Conservation (phyloP, 2,113 vertebrate genomes). For the Budorcas taxicolor region DNA sequence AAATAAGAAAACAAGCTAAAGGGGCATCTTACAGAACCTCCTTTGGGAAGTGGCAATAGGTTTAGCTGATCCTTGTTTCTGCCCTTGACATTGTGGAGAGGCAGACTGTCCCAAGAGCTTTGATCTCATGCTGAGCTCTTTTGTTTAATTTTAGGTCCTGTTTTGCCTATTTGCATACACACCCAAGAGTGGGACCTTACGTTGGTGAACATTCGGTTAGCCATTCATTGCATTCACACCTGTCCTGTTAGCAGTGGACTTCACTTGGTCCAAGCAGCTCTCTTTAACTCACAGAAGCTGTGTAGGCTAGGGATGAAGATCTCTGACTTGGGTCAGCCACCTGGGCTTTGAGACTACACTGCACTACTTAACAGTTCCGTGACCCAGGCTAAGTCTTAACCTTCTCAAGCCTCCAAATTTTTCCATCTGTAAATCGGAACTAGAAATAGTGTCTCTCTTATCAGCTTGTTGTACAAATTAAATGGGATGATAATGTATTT, state of each 20-base stretch:
- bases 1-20: neutral
- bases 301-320: neutral
- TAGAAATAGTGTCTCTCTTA: neutral
- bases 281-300: neutral
- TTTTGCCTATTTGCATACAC: neutral
- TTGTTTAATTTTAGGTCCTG: neutral
- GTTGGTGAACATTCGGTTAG: neutral
- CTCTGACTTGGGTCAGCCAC: neutral
- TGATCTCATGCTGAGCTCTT: neutral
- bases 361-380: neutral
- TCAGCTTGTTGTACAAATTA: neutral
- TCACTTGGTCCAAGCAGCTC: neutral
- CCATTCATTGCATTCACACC: neutral
- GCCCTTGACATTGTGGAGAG: neutral
- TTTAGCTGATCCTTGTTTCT: neutral
- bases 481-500: neutral
- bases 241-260: neutral
- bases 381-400: neutral
- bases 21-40: neutral
- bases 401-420: neutral
- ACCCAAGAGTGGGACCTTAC: neutral
- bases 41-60: constrained; percentile 8
- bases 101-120: neutral
- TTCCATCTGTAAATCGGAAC: neutral
- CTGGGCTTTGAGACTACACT: neutral